Evolutionary conservation across 2,888 invertebrate genomes (phyloP).

Genomic region (Pachycephus smyrnensis): DNA sequence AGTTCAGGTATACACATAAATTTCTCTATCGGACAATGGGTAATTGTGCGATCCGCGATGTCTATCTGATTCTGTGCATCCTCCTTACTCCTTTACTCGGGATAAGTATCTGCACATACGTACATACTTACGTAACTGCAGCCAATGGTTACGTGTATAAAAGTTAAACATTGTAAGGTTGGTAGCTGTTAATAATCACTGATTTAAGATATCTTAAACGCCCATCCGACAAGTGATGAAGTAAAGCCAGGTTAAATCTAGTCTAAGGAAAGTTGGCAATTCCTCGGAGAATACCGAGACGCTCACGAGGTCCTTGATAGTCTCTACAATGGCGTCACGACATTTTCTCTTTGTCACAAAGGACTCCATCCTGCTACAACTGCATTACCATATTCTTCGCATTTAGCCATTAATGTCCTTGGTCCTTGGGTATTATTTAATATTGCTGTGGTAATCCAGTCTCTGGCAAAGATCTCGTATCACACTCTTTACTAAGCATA

Average conservation of each 20-base stretch:
- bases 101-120: background rate
- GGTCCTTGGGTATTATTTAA: background rate
- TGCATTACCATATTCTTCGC: conserved; percentile 47
- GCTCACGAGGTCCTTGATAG: too few relatives aligned
- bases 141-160: background rate
- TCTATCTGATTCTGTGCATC: conserved; percentile 28
- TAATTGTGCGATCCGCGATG: conserved; percentile 61
- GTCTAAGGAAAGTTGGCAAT: too few relatives aligned
- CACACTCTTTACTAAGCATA: too few relatives aligned
- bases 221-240: too few relatives aligned
- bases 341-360: too few relatives aligned
- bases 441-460: too few relatives aligned
- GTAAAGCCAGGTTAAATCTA: too few relatives aligned
- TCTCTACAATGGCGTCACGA: too few relatives aligned
- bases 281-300: too few relatives aligned
- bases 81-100: background rate
- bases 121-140: background rate
- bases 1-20: conserved; percentile 59
- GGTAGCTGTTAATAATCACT: too few relatives aligned
- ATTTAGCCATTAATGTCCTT: conserved; percentile 37
- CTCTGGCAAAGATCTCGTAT: too few relatives aligned
- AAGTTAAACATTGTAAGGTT: background rate
- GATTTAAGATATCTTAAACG: too few relatives aligned
- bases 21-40: conserved; percentile 66
- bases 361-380: background rate